These are phyloP conservation scores for Strigops habroptila DNA, from an alignment of 2,113 vertebrate species.

Conservation along the genomic window DNA sequence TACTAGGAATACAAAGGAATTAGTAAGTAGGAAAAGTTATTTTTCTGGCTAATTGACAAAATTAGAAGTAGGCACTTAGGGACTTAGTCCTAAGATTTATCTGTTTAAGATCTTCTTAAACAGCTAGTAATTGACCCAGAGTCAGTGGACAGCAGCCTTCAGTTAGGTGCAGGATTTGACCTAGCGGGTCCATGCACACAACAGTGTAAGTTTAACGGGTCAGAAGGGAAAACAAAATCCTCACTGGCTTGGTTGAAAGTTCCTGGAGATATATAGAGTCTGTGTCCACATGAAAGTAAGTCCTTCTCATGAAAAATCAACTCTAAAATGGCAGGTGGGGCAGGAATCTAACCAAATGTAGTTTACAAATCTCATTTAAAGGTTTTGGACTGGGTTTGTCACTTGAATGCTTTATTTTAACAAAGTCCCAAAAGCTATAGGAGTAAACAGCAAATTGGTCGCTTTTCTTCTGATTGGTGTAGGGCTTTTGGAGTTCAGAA, in stretches of 20 bases:
- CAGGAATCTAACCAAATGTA: not conserved
- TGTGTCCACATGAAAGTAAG: not conserved
- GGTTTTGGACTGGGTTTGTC: not conserved
- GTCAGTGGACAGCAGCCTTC: not conserved
- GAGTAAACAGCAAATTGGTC: not conserved
- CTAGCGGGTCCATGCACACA: not conserved
- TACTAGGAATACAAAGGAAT: not conserved
- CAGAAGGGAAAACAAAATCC: not conserved
- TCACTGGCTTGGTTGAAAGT: not conserved
- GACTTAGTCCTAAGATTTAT: not conserved
- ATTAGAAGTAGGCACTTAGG: not conserved
- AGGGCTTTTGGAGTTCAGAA: conserved; percentile 31
- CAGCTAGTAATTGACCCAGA: not conserved
- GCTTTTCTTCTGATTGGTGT: not conserved
- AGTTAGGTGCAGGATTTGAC: not conserved
- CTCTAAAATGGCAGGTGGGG: not conserved
- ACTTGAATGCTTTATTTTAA: not conserved
- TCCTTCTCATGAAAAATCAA: not conserved
- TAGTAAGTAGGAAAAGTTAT: not conserved
- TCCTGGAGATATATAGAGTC: not conserved
- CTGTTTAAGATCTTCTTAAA: not conserved
- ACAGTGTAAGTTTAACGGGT: not conserved
- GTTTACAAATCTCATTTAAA: not conserved
- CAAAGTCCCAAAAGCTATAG: not conserved
- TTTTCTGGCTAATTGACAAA: not conserved